Percentiles rank a stretch among this genome's conserved stretches.
phyloP scores from a whole-genome alignment of 1,140 invertebrate species.

The Drosophila yakuba region DNA sequence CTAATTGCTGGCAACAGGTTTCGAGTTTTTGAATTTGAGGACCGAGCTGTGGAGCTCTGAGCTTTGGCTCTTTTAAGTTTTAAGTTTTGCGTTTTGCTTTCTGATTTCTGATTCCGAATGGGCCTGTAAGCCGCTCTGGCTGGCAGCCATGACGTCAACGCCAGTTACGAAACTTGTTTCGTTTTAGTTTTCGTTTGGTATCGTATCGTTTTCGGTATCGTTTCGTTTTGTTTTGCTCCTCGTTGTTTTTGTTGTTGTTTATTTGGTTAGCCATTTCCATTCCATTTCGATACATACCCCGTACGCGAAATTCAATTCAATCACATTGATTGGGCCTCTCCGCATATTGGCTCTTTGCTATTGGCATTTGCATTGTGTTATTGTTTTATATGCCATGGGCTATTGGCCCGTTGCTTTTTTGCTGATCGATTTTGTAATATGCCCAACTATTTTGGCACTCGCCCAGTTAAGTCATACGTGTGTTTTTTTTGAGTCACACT shows the following conservation, averaged over 20 bases:
- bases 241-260: conserved; percentile 22
- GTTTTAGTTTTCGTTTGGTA: conserved; percentile 63
- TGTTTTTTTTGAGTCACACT: conserved; percentile 21
- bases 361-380: conserved; percentile 66
- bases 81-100: conserved; percentile 54
- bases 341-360: conserved; percentile 26
- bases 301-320: conserved; percentile 78
- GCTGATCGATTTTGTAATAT: conserved; percentile 69
- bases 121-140: conserved; percentile 42
- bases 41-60: neutral
- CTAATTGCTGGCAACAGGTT: conserved; percentile 80
- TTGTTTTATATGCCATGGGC: conserved; percentile 59
- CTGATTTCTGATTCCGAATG: conserved; percentile 66
- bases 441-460: conserved; percentile 44
- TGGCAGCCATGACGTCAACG: conserved; percentile 78
- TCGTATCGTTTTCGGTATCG: conserved; percentile 16
- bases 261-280: conserved; percentile 40
- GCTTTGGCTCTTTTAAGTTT: conserved; percentile 25
- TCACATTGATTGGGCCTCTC: conserved; percentile 65
- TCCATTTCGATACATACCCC: conserved; percentile 45
- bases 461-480: conserved; percentile 49
- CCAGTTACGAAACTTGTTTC: conserved; percentile 83
- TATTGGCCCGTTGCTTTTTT: conserved; percentile 37
- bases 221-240: conserved; percentile 50
- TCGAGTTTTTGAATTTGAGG: conserved; percentile 23